These are phyloP conservation scores for Lomographa bimaculata DNA, from an alignment of 2,888 invertebrate genomes.

Conservation along the genomic window DNA sequence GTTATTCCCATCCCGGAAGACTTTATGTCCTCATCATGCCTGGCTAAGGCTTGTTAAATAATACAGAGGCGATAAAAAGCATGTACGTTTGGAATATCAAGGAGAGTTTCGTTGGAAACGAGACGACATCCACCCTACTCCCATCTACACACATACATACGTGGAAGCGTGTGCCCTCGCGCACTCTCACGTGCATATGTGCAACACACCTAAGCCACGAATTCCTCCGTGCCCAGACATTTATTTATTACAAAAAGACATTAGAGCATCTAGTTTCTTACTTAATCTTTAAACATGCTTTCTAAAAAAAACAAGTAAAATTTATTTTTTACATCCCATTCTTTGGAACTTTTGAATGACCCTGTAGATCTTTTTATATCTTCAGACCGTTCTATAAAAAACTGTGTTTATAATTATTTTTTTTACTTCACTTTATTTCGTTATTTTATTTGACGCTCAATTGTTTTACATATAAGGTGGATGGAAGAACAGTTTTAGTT, in stretches of 20 bases:
- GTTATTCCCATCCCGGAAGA: conserved; percentile 26
- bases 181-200: conserved; percentile 35
- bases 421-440: too few species aligned
- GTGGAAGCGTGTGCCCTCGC: conserved; percentile 39
- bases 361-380: too few species aligned
- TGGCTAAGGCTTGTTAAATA: conserved; percentile 29
- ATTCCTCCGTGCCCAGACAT: conserved; percentile 64
- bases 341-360: too few species aligned
- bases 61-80: conserved; percentile 29
- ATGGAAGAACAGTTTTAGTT: too few species aligned
- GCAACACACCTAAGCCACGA: conserved; percentile 27
- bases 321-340: too few species aligned
- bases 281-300: conserved; percentile 13
- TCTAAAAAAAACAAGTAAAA: too few species aligned
- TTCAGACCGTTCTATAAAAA: too few species aligned
- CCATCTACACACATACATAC: too few species aligned
- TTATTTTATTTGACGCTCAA: too few species aligned
- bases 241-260: conserved; percentile 41
- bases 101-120: conserved; percentile 33
- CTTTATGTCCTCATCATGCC: conserved; percentile 28
- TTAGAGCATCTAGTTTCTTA: conserved; percentile 2
- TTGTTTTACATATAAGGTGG: too few species aligned
- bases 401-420: too few species aligned
- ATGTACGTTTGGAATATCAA: conserved; percentile 35
- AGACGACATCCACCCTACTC: conserved; percentile 38